These are phyloP conservation scores for Lasioglossum vierecki DNA, from an alignment of 2,888 invertebrate genomes.

Conservation along the genomic window DNA sequence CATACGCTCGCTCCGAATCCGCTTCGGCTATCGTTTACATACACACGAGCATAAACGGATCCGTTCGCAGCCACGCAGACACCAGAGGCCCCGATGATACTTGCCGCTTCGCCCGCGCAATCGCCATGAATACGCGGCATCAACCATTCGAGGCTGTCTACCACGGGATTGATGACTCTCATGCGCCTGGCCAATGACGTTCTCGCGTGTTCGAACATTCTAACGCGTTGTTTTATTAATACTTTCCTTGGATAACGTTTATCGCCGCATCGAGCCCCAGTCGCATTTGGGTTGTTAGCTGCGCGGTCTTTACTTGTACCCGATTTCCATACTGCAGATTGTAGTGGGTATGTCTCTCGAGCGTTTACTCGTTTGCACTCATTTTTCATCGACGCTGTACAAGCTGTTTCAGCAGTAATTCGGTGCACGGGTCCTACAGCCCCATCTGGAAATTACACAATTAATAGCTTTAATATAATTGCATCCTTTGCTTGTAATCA, in stretches of 20 bases:
- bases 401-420: neutral
- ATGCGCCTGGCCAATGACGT: neutral
- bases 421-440: neutral
- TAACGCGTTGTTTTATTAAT: conserved; percentile 12
- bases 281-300: neutral
- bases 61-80: conserved; percentile 24
- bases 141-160: neutral
- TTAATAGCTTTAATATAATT: too few relatives aligned
- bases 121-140: conserved; percentile 2
- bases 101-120: neutral
- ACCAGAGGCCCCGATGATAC: neutral
- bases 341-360: neutral
- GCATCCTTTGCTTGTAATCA: too few relatives aligned
- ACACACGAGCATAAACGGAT: conserved; percentile 13
- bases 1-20: conserved; percentile 67
- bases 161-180: conserved; percentile 11
- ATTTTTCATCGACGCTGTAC: neutral
- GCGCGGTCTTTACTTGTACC: neutral
- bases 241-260: neutral
- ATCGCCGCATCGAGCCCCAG: neutral
- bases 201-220: conserved; percentile 4
- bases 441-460: neutral
- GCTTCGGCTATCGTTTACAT: conserved; percentile 55
- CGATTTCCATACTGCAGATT: neutral
- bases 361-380: neutral